A percentile compares a stretch with the other conserved stretches of the same genome.
Conservation (phyloP, 2,113 vertebrate species). For the Trogon surrucura region DNA sequence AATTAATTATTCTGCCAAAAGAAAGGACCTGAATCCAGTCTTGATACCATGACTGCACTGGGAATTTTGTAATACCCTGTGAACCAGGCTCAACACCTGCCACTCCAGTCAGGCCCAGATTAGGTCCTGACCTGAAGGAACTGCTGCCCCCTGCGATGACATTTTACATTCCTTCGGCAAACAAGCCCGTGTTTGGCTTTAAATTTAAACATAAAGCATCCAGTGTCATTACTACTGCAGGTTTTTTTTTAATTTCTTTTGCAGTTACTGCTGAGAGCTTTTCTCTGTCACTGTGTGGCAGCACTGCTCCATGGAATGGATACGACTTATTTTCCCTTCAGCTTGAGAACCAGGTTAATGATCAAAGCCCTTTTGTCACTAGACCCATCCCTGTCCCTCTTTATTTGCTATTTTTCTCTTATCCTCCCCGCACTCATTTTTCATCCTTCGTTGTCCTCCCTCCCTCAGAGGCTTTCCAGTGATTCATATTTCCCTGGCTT, state of each 20-base stretch:
- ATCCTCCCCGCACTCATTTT: not conserved
- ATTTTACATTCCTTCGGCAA: not conserved
- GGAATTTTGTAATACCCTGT: not conserved
- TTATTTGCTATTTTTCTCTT: not conserved
- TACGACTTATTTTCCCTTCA: not conserved
- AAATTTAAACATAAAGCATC: not conserved
- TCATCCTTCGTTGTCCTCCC: not conserved
- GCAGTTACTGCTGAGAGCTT: not conserved
- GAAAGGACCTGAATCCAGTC: not conserved
- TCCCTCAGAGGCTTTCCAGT: not conserved
- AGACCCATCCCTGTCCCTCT: not conserved
- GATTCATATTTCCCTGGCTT: not conserved
- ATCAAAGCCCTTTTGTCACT: not conserved
- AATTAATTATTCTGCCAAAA: not conserved
- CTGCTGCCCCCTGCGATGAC: not conserved
- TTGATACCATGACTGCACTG: not conserved
- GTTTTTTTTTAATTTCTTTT: not conserved
- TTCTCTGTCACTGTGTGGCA: constrained; percentile 52
- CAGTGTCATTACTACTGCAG: not conserved
- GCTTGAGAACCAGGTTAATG: not conserved
- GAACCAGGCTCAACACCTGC: not conserved
- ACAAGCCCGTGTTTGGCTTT: not conserved
- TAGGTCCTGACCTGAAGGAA: not conserved
- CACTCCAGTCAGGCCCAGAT: not conserved
- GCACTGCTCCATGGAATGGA: constrained; percentile 8